Percentiles rank a stretch among this genome's conserved stretches.
phyloP scores from a whole-genome alignment of 1,140 invertebrate species.

The Diorhabda elongata region DNA sequence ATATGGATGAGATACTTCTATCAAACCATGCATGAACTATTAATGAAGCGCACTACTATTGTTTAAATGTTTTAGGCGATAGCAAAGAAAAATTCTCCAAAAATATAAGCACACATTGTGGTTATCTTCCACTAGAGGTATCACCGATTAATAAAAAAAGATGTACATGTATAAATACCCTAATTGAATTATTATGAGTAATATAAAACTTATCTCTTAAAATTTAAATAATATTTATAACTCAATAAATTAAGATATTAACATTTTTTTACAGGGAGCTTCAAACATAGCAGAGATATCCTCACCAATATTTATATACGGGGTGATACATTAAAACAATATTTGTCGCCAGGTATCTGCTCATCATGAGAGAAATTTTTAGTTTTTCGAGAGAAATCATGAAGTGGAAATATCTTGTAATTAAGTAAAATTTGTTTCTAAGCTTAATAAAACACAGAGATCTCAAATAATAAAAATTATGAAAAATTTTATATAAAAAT shows the following conservation, averaged over 20 bases:
- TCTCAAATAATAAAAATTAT: too few species aligned
- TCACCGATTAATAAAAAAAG: slow-evolving; percentile 1
- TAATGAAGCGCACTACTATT: not conserved
- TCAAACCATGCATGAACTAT: not conserved
- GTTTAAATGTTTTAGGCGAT: not conserved
- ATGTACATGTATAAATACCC: not conserved
- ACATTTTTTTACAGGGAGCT: not conserved
- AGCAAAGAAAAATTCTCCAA: not conserved
- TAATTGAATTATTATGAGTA: not conserved
- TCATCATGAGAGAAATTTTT: too few species aligned
- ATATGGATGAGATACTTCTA: not conserved
- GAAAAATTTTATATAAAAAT: too few species aligned
- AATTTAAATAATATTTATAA: slow-evolving; percentile 3
- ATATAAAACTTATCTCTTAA: not conserved
- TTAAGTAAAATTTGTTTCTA: too few species aligned
- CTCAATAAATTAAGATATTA: not conserved
- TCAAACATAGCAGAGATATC: not conserved
- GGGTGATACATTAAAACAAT: too few species aligned
- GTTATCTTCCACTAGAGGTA: not conserved
- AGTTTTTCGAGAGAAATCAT: too few species aligned
- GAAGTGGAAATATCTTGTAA: too few species aligned
- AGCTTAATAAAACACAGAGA: too few species aligned
- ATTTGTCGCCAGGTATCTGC: too few species aligned
- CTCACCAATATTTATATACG: not conserved
- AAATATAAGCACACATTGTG: slow-evolving; percentile 1